Conservation (phyloP, 2,113 vertebrate species). For the Pao palembangensis region DNA sequence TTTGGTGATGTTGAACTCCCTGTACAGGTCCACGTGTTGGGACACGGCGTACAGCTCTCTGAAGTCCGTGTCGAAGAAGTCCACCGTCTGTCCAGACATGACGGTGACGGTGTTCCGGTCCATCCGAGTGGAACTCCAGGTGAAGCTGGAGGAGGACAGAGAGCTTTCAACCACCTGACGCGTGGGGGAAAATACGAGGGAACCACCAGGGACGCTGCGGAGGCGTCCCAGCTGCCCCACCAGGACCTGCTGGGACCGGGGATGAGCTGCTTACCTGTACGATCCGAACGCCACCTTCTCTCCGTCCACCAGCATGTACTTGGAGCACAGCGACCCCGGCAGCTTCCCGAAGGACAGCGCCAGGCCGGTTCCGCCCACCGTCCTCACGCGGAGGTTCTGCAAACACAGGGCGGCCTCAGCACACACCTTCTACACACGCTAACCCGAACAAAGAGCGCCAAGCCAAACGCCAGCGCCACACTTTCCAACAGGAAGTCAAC, state of each 20-base stretch:
- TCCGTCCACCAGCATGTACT: slow-evolving; percentile 94
- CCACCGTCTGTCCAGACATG: slow-evolving; percentile 86
- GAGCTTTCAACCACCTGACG: not conserved
- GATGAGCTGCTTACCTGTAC: slow-evolving; percentile 78
- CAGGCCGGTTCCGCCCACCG: slow-evolving; percentile 83
- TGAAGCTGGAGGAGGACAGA: slow-evolving; percentile 78
- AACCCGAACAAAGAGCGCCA: not conserved
- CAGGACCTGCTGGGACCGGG: not conserved
- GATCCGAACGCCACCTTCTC: slow-evolving; percentile 93
- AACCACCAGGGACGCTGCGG: not conserved
- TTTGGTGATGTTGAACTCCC: slow-evolving; percentile 77
- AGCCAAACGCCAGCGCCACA: not conserved
- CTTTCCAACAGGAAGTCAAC: not conserved
- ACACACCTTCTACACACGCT: not conserved
- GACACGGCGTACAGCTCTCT: slow-evolving; percentile 92
- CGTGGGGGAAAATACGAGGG: not conserved
- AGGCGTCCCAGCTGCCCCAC: too few species aligned
- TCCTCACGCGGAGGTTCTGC: slow-evolving; percentile 89
- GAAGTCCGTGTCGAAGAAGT: slow-evolving; percentile 89
- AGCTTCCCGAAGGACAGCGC: slow-evolving; percentile 84
- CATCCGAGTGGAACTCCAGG: slow-evolving; percentile 87
- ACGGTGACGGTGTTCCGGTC: slow-evolving; percentile 88
- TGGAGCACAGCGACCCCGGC: slow-evolving; percentile 81
- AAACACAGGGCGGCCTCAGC: slow-evolving; percentile 10
- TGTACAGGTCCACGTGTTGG: slow-evolving; percentile 83